phyloP scores from a whole-genome alignment of 2,888 invertebrate species.

The Papilio protenor region DNA sequence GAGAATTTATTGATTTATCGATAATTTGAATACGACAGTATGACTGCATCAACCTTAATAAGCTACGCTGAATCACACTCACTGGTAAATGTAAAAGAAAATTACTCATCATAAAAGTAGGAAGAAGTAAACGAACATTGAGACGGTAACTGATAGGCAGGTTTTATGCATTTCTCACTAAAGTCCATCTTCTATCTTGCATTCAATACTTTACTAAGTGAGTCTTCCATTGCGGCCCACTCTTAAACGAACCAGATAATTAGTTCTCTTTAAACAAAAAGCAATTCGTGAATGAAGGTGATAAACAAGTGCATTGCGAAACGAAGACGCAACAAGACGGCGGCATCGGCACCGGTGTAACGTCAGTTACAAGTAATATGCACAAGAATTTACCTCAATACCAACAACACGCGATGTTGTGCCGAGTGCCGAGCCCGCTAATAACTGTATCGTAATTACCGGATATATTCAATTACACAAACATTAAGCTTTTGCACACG shows the following conservation, averaged over 20 bases:
- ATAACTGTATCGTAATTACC: slow-evolving; percentile 38
- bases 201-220: too few species aligned
- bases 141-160: not conserved
- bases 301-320: slow-evolving; percentile 12
- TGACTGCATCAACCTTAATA: slow-evolving; percentile 26
- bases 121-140: not conserved
- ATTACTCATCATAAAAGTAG: not conserved
- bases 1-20: slow-evolving; percentile 35
- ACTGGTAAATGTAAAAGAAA: not conserved
- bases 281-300: not conserved
- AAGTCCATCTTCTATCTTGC: too few species aligned
- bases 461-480: slow-evolving; percentile 41
- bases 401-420: slow-evolving; percentile 36
- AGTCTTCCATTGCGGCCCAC: not conserved
- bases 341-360: slow-evolving; percentile 29
- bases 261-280: not conserved
- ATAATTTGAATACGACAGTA: slow-evolving; percentile 13
- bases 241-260: too few species aligned
- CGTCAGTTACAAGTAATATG: slow-evolving; percentile 29
- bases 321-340: slow-evolving; percentile 19
- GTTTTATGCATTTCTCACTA: too few species aligned
- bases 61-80: not conserved
- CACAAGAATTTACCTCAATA: slow-evolving; percentile 35
- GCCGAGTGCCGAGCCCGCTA: slow-evolving; percentile 1
- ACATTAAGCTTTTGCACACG: slow-evolving; percentile 24